A percentile compares a stretch with the other conserved stretches of the same genome.
Evolutionary conservation across 1,140 invertebrate genomes (phyloP).

Genomic region (Pseudachorutes palmiensis): DNA sequence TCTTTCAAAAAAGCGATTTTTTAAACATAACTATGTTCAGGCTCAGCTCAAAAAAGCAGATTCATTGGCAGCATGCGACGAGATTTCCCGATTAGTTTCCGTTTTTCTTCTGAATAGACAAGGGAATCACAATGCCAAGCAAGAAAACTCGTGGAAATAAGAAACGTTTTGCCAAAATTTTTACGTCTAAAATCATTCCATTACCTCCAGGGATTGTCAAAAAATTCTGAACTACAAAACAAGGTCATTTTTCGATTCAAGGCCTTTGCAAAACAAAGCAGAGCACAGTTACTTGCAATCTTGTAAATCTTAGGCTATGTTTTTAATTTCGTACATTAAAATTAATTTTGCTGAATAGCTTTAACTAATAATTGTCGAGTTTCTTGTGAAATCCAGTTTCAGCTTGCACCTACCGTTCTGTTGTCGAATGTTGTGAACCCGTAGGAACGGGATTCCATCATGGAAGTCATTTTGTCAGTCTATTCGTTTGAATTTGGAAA

Average conservation of each 20-base stretch:
- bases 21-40: too few relatives aligned
- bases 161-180: background rate
- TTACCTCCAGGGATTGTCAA: background rate
- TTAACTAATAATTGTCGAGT: background rate
- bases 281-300: too few relatives aligned
- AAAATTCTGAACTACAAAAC: background rate
- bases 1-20: too few relatives aligned
- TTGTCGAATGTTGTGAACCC: constrained; percentile 36
- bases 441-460: constrained; percentile 30
- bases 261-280: too few relatives aligned
- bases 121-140: background rate
- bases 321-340: background rate
- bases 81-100: background rate
- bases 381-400: background rate
- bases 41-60: too few relatives aligned
- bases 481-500: too few relatives aligned
- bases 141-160: background rate
- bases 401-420: constrained; percentile 20
- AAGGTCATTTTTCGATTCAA: background rate
- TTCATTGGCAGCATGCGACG: background rate
- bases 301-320: background rate
- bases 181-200: background rate
- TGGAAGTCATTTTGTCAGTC: constrained; percentile 33
- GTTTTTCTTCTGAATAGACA: too few relatives aligned
- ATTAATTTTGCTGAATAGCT: background rate